These are phyloP conservation scores for Bicyclus anynana DNA, from an alignment of 1,140 invertebrate genomes.

Conservation along the genomic window DNA sequence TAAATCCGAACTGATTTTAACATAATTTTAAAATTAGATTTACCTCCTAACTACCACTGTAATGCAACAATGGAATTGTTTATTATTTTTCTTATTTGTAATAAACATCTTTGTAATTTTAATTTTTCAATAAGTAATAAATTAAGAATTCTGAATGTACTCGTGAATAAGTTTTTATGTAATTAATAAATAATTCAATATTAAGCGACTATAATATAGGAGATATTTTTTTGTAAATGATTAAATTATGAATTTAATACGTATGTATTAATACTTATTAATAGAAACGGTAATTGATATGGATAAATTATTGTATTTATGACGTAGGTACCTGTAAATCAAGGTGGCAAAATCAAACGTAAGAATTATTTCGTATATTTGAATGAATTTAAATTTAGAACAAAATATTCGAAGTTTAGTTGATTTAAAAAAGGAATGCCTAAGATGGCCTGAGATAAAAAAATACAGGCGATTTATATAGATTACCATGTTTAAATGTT, in stretches of 20 bases:
- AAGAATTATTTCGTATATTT: too few relatives aligned
- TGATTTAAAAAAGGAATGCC: too few relatives aligned
- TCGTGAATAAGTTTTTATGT: neutral
- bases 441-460: too few relatives aligned
- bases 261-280: neutral
- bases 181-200: neutral
- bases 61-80: slow-evolving; percentile 11
- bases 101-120: neutral
- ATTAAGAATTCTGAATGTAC: neutral
- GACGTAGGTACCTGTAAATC: too few relatives aligned
- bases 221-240: slow-evolving; percentile 2
- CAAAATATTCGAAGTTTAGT: too few relatives aligned
- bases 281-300: neutral
- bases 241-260: neutral
- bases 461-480: too few relatives aligned
- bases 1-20: slow-evolving; percentile 3
- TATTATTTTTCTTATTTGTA: neutral
- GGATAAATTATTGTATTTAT: neutral
- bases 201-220: neutral
- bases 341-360: too few relatives aligned
- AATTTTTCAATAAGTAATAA: neutral
- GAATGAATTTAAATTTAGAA: too few relatives aligned
- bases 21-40: neutral
- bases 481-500: too few relatives aligned
- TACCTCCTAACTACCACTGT: neutral